Evolutionary conservation across 2,888 invertebrate species (phyloP).

Genomic region (Brenthis hecate): DNA sequence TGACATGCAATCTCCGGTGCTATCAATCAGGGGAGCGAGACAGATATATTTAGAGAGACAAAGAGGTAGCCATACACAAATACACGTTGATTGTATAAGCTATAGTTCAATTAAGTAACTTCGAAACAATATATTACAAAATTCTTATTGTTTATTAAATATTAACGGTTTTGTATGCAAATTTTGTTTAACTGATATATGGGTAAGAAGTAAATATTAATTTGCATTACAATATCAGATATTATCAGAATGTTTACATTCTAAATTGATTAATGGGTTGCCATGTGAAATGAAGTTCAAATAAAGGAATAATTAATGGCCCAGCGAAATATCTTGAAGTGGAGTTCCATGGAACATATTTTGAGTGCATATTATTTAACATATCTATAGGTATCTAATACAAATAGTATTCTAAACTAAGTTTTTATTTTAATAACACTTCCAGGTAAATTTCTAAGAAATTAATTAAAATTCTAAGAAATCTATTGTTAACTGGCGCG

Average conservation of each 20-base stretch:
- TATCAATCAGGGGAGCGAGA: constrained; percentile 66
- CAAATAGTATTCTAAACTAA: too few relatives aligned
- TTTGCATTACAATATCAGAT: neutral
- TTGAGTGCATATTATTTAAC: too few relatives aligned
- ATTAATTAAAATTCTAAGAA: too few relatives aligned
- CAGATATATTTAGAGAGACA: constrained; percentile 37
- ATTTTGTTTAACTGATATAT: neutral
- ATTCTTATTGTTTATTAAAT: neutral
- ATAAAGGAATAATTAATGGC: neutral
- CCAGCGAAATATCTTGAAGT: too few relatives aligned
- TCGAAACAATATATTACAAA: neutral
- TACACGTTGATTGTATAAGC: neutral
- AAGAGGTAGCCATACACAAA: constrained; percentile 34
- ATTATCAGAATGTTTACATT: constrained; percentile 9
- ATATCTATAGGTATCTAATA: too few relatives aligned
- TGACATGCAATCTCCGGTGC: constrained; percentile 79
- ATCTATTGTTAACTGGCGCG: too few relatives aligned
- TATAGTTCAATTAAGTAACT: neutral
- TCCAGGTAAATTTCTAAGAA: too few relatives aligned
- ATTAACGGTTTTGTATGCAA: neutral
- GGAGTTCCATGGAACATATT: too few relatives aligned
- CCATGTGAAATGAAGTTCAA: neutral
- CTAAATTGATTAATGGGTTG: constrained; percentile 5
- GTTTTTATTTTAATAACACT: too few relatives aligned
- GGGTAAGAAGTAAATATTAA: neutral